A percentile compares a stretch with the other conserved stretches of the same genome.
Evolutionary conservation across 2,113 vertebrate genomes (phyloP).

Genomic region (Scortum barcoo): DNA sequence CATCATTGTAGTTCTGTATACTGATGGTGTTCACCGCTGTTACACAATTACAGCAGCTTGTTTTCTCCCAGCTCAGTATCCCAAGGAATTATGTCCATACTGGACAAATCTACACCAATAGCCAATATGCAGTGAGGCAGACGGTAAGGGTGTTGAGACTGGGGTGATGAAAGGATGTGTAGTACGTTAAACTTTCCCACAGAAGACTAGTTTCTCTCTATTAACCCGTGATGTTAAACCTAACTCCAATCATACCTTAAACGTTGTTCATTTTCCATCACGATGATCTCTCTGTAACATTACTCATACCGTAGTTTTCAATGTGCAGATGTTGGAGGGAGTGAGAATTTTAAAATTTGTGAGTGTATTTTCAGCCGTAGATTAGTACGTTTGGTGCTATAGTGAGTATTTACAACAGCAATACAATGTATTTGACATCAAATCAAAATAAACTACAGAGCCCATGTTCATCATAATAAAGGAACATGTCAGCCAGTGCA

Average conservation of each 20-base stretch:
- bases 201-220: neutral
- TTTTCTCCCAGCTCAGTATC: neutral
- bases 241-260: neutral
- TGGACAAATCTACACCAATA: neutral
- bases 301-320: neutral
- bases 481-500: neutral
- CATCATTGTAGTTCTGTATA: neutral
- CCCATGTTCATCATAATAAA: neutral
- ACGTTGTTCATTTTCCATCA: neutral
- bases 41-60: neutral
- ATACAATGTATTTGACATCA: neutral
- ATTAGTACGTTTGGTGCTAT: neutral
- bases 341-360: neutral
- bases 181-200: neutral
- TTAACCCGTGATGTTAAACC: neutral
- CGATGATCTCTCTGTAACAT: neutral
- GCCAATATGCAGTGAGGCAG: neutral
- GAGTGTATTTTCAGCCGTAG: neutral
- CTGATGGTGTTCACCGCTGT: neutral
- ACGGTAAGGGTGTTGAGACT: neutral
- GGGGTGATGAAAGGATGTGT: neutral
- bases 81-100: neutral
- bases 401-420: neutral
- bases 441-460: conserved; percentile 2
- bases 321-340: neutral